Conservation (phyloP, 2,797 vertebrate species). For the Mormyrus hasselquistii region DNA sequence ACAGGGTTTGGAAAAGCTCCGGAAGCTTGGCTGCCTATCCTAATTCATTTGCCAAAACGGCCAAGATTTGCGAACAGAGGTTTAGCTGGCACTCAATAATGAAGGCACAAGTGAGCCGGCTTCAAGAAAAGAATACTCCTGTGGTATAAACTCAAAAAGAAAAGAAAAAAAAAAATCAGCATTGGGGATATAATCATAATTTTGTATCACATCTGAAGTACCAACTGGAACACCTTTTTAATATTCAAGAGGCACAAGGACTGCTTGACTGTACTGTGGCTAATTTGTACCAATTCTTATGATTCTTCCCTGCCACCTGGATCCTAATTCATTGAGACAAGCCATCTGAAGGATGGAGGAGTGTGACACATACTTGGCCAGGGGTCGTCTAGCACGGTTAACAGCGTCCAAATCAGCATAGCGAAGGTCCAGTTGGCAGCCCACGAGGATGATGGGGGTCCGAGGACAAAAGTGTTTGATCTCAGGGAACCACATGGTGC, state of each 20-base stretch:
- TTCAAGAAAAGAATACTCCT: background rate
- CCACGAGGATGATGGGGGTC: constrained; percentile 83
- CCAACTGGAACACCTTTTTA: background rate
- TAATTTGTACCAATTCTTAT: background rate
- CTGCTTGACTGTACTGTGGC: background rate
- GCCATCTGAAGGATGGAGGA: background rate
- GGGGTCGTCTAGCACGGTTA: constrained; percentile 70
- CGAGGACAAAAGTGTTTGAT: constrained; percentile 92
- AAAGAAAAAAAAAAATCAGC: background rate
- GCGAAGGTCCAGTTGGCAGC: constrained; percentile 90
- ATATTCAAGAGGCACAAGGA: background rate
- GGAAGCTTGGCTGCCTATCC: background rate
- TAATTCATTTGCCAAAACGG: background rate
- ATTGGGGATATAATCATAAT: background rate
- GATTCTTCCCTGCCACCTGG: background rate
- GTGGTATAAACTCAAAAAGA: background rate
- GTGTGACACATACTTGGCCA: constrained; percentile 44
- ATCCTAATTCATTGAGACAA: background rate
- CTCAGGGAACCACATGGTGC: constrained; percentile 88
- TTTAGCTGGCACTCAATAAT: background rate
- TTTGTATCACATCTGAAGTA: background rate
- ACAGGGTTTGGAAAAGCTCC: background rate
- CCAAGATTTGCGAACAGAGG: background rate
- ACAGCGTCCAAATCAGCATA: constrained; percentile 76
- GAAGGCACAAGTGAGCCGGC: background rate